These are phyloP conservation scores for Parnassius mnemosyne DNA, from an alignment of 2,888 invertebrate species.

Conservation along the genomic window DNA sequence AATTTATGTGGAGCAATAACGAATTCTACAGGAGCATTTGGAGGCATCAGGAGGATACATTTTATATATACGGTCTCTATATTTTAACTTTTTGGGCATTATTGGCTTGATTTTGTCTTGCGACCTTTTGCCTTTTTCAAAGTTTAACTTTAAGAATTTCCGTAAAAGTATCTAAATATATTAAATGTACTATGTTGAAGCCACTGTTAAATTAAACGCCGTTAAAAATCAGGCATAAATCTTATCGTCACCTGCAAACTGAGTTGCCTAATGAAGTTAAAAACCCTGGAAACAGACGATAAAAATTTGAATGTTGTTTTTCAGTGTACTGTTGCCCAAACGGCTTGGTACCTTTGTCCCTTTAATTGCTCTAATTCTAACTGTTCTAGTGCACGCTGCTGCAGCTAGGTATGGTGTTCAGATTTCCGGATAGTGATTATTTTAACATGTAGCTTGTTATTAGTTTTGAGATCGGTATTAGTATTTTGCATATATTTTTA, in stretches of 20 bases:
- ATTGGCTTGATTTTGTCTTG: too few relatives aligned
- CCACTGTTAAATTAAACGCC: too few relatives aligned
- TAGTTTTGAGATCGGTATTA: background rate
- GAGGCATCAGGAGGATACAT: too few relatives aligned
- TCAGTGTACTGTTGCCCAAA: background rate
- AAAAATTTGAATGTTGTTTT: constrained; percentile 1
- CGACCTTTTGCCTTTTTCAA: too few relatives aligned
- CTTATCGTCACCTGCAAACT: background rate
- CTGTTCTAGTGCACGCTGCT: background rate
- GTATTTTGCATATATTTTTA: too few relatives aligned
- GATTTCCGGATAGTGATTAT: background rate
- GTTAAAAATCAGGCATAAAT: background rate
- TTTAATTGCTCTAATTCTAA: constrained; percentile 4
- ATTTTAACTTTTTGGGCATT: too few relatives aligned
- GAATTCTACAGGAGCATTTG: too few relatives aligned
- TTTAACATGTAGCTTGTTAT: background rate
- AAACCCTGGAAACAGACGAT: background rate
- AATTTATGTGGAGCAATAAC: too few relatives aligned
- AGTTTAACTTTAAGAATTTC: too few relatives aligned
- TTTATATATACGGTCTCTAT: too few relatives aligned
- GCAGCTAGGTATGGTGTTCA: background rate
- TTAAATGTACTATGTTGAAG: too few relatives aligned
- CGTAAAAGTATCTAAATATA: too few relatives aligned
- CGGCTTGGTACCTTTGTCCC: background rate
- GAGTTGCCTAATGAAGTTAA: constrained; percentile 7